These are phyloP conservation scores for Microctenopoma stevenorrisi DNA, from an alignment of 2,797 vertebrate species.

Conservation along the genomic window DNA sequence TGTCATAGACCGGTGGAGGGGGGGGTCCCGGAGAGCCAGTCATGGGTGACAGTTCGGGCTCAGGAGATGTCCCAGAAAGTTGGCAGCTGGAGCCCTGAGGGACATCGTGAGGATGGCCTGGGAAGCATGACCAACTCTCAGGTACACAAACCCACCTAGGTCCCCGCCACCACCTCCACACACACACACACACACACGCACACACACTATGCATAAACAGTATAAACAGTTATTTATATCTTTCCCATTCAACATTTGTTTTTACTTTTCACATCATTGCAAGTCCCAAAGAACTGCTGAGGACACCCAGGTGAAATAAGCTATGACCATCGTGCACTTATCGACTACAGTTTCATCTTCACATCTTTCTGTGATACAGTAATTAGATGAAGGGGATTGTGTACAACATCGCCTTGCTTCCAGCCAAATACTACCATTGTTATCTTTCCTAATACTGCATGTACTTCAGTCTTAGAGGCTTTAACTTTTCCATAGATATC, in stretches of 20 bases:
- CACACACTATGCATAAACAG: conserved; percentile 1
- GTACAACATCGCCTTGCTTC: conserved; percentile 1
- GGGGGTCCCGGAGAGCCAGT: conserved; percentile 90
- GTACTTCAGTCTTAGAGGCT: background rate
- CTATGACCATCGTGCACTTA: conserved; percentile 6
- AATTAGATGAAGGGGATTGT: conserved; percentile 11
- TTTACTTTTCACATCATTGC: conserved; percentile 43
- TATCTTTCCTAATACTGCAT: background rate
- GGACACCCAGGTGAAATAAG: conserved; percentile 20
- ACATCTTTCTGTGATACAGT: conserved; percentile 11
- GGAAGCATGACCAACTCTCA: conserved; percentile 91
- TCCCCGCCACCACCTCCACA: background rate
- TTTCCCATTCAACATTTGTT: conserved; percentile 40
- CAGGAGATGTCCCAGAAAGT: conserved; percentile 96
- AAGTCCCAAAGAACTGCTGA: conserved; percentile 33
- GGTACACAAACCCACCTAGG: conserved; percentile 77
- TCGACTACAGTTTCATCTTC: conserved; percentile 15
- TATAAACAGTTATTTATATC: conserved; percentile 25
- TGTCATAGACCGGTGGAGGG: conserved; percentile 82
- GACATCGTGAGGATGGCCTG: conserved; percentile 84
- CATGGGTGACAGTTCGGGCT: conserved; percentile 94
- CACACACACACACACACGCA: conserved; percentile 14
- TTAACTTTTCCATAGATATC: background rate
- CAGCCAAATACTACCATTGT: background rate
- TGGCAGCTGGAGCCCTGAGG: conserved; percentile 94